Conservation (phyloP, 2,113 vertebrate genomes). For the Poeciliopsis occidentalis region DNA sequence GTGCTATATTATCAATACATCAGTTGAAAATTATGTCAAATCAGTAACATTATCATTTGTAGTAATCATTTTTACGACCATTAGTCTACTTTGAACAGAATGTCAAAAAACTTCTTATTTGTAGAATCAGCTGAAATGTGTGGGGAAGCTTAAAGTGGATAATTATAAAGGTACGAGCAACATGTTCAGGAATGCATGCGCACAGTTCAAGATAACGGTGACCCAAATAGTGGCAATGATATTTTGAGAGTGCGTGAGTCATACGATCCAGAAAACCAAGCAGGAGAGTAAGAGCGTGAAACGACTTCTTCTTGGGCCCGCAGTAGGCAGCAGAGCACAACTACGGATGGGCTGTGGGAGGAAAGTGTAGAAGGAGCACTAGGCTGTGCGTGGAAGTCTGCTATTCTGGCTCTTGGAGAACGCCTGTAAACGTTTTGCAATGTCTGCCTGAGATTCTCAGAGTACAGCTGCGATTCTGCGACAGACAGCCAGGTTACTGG, state of each 20-base stretch:
- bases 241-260: slow-evolving; percentile 61
- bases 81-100: not conserved
- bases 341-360: slow-evolving; percentile 48
- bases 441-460: no score
- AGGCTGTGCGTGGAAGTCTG: not conserved
- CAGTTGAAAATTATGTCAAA: no score
- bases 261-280: slow-evolving; percentile 53
- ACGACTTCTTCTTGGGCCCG: slow-evolving; percentile 43
- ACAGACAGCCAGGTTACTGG: not conserved
- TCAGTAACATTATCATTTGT: no score
- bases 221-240: slow-evolving; percentile 66
- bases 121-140: not conserved
- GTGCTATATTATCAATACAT: no score
- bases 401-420: not conserved
- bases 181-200: slow-evolving; percentile 14
- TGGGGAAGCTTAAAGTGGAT: not conserved
- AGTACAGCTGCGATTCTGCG: no score
- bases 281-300: slow-evolving; percentile 45
- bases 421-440: not conserved
- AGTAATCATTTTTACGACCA: not conserved
- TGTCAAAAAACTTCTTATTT: not conserved
- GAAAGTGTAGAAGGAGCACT: slow-evolving; percentile 44
- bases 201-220: slow-evolving; percentile 44
- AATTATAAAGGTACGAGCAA: not conserved
- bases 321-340: slow-evolving; percentile 50